Evolutionary conservation across 2,888 invertebrate species (phyloP).

Genomic region (Lysandra coridon): DNA sequence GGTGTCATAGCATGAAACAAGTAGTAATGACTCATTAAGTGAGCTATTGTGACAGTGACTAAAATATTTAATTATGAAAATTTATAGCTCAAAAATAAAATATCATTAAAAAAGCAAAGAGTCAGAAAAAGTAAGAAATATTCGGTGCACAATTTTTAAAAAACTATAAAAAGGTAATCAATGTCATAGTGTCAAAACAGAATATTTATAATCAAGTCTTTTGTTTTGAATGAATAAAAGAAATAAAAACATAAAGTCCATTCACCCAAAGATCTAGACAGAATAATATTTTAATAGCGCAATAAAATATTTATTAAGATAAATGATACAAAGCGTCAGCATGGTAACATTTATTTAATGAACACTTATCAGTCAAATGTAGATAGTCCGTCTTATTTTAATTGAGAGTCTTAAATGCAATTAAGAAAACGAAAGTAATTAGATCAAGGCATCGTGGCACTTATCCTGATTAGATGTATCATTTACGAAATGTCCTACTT

Average conservation of each 20-base stretch:
- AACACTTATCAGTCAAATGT: conserved; percentile 59
- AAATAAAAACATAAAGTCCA: not conserved
- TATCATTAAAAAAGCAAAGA: not conserved
- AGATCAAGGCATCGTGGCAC: conserved; percentile 53
- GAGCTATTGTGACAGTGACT: too few species aligned
- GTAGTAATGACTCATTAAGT: too few species aligned
- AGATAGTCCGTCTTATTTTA: conserved; percentile 62
- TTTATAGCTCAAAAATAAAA: not conserved
- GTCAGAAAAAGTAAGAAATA: not conserved
- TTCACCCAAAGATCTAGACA: not conserved
- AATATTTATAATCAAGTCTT: not conserved
- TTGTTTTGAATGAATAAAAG: not conserved
- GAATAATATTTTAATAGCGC: not conserved
- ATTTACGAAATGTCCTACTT: conserved; percentile 42
- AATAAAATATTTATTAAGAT: conserved; percentile 1
- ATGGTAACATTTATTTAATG: conserved; percentile 59
- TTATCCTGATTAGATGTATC: conserved; percentile 56
- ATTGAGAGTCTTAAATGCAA: conserved; percentile 59
- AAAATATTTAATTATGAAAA: not conserved
- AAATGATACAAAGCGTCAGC: conserved; percentile 49
- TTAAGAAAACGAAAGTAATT: conserved; percentile 65
- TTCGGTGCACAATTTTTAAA: not conserved
- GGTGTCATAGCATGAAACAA: conserved; percentile 58
- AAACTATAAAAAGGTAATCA: conserved; percentile 17
- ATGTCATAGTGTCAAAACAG: not conserved